Conservation (phyloP, 2,888 invertebrate genomes). For the Congeria kusceri region DNA sequence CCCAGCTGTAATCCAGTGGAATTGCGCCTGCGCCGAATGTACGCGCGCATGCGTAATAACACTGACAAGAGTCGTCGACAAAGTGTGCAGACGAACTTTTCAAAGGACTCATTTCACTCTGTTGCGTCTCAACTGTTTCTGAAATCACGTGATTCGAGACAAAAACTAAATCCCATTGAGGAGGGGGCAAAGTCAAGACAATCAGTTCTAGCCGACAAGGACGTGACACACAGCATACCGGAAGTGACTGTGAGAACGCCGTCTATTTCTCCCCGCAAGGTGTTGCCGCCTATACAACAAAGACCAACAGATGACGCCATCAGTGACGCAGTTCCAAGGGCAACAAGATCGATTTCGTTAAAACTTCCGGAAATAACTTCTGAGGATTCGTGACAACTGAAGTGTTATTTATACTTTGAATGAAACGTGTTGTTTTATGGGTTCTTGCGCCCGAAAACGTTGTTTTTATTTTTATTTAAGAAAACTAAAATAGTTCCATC, state of each 20-base stretch:
- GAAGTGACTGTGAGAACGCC: not conserved
- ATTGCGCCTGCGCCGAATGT: conserved; percentile 45
- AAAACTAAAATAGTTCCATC: too few species aligned
- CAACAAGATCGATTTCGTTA: conserved; percentile 17
- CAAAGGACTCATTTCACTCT: conserved; percentile 23
- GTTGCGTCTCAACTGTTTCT: not conserved
- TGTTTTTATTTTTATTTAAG: too few species aligned
- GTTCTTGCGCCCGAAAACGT: too few species aligned
- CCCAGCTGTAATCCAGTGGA: conserved; percentile 60
- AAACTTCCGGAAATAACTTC: conserved; percentile 21
- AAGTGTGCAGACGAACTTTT: conserved; percentile 8
- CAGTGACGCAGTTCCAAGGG: not conserved
- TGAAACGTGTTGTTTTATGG: too few species aligned
- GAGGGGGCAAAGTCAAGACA: conserved; percentile 7
- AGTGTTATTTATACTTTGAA: too few species aligned
- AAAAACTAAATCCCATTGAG: conserved; percentile 19
- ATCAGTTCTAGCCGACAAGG: not conserved
- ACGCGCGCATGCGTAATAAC: conserved; percentile 32
- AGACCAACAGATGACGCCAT: too few species aligned
- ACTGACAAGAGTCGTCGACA: conserved; percentile 18
- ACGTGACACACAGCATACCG: not conserved
- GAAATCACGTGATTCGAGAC: conserved; percentile 20
- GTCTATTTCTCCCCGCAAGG: conserved; percentile 4
- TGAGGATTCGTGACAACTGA: conserved; percentile 2
- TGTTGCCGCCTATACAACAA: not conserved